Percentiles rank a stretch among this genome's conserved stretches.
Evolutionary conservation across 1,140 invertebrate species (phyloP).

Genomic region (Pentalonia nigronervosa): DNA sequence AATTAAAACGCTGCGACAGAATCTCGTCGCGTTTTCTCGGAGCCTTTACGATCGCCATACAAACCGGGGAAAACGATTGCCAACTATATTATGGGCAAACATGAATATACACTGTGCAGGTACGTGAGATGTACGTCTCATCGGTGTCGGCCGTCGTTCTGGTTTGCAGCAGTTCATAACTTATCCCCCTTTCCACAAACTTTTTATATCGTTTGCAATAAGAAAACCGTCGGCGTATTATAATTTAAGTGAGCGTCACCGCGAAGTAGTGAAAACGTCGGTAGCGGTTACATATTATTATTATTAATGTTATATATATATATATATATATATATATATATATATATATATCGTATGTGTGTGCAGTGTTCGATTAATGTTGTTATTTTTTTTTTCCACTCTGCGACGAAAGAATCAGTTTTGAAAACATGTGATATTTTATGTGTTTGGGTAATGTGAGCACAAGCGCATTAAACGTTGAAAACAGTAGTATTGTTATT

Average conservation of each 20-base stretch:
- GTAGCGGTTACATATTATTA: neutral
- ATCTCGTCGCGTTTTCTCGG: neutral
- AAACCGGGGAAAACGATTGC: neutral
- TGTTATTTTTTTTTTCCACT: no score
- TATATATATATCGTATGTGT: no score
- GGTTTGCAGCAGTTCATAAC: neutral
- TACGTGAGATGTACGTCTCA: neutral
- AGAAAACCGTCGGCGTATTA: neutral
- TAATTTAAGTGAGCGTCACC: neutral
- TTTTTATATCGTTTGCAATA: neutral
- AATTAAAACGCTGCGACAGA: neutral
- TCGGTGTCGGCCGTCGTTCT: neutral
- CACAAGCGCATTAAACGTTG: no score
- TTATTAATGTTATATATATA: neutral
- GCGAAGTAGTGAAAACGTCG: neutral
- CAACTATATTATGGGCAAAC: neutral
- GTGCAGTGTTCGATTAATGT: no score
- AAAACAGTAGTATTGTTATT: no score
- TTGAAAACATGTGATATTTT: no score
- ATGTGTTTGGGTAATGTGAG: no score
- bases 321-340: neutral
- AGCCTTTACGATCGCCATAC: neutral
- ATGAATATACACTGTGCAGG: neutral
- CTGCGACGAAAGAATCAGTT: no score
- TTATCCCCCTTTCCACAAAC: neutral